Base-by-base conservation (phyloP, 2,888 invertebrate species). In the Eueremaeus valkanovi region DNA sequence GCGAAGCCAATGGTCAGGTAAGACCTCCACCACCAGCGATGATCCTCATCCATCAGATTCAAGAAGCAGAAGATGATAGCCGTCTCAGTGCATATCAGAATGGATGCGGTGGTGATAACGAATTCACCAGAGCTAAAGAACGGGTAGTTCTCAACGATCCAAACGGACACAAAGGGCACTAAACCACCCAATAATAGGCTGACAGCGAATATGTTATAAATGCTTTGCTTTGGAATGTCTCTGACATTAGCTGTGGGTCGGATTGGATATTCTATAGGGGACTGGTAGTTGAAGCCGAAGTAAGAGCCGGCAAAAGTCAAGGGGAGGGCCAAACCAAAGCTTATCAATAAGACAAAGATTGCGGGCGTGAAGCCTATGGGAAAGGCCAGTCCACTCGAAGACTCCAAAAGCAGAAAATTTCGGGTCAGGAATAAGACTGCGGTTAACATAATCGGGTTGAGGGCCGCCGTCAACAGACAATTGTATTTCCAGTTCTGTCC, bases 21-120 rank as follows among this genome's bases (percentile, higher is more conserved):
- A 27, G 73, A 58, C 31, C 73, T 31, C 73, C 73, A 73, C 73
- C 73, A 73, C 73, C 73, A 73, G 13, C 61, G 61, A 24, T 73
- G 58, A n/a, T 73, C 61, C 29, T 61, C 42, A 36, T 51, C 36
- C 55, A 42, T 73, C 21, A 73, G 33, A 58, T 73, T 51, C 2
- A 58, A n/a, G 40, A 31, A 73, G 21, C 33, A 31, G 13, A 36
- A 27, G 6, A 24, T 21, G 5, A 73, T 55, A 29, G 55, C 42
- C 9, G 58, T 33, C 29, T 61, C 31, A n/a, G 24, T 24, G 13
- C 51, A 55, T 18, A 61, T 55, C 18, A 61, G n/a, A 21, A 73
- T 73, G 8, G 73, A 36, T 24, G 58, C 36, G 0, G 40, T 18
- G 33, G 61, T 73, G 1, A 73, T 73, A 16, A 73, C 21, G n/a